These are phyloP conservation scores for Hecatera dysodea DNA, from an alignment of 2,888 invertebrate genomes.

Conservation along the genomic window DNA sequence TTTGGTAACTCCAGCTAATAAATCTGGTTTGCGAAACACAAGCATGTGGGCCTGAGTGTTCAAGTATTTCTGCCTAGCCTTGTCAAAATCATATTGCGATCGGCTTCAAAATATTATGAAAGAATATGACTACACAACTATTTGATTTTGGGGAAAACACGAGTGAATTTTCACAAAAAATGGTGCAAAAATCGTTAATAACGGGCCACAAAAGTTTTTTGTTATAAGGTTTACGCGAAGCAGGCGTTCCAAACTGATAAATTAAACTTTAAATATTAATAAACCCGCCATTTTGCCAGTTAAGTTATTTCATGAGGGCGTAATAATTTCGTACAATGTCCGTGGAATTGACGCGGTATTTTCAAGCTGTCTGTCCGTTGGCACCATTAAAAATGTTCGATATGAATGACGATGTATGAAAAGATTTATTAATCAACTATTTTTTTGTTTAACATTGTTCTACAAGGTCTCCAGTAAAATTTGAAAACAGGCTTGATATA, in stretches of 20 bases:
- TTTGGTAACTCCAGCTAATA: no score
- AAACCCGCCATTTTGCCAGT: conserved; percentile 13
- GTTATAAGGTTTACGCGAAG: neutral
- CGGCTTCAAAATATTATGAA: no score
- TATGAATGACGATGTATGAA: neutral
- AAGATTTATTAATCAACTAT: conserved; percentile 13
- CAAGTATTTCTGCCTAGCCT: no score
- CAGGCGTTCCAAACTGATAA: neutral
- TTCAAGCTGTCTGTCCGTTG: conserved; percentile 9
- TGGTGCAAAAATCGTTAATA: neutral
- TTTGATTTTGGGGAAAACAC: no score
- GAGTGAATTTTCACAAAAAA: neutral
- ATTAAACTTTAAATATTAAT: conserved; percentile 36
- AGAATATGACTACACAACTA: no score
- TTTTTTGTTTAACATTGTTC: neutral
- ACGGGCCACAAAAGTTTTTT: neutral
- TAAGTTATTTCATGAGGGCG: conserved; percentile 16
- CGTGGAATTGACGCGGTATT: conserved; percentile 1
- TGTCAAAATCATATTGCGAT: no score
- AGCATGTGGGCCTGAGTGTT: no score
- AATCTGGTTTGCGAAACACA: no score
- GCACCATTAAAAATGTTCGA: conserved; percentile 26
- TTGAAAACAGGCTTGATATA: conserved; percentile 7
- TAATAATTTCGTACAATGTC: conserved; percentile 15
- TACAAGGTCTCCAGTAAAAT: conserved; percentile 3